phyloP scores from a whole-genome alignment of 2,113 vertebrate species.

The Dicaeum eximium region DNA sequence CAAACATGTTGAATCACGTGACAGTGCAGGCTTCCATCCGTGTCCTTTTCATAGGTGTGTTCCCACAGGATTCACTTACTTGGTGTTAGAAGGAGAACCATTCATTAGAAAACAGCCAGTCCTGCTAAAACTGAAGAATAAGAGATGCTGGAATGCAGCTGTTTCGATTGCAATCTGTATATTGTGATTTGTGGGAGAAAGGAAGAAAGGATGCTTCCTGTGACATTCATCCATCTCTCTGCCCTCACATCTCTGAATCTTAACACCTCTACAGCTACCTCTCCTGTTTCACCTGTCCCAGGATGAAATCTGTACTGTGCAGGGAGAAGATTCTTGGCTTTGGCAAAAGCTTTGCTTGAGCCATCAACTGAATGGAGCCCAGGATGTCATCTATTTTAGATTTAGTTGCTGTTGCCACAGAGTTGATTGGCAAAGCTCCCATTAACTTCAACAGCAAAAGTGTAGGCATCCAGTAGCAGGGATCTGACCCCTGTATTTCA shows the following conservation, averaged over 20 bases:
- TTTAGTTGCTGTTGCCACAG: constrained; percentile 27
- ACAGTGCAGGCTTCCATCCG: not conserved
- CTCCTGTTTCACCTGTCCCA: not conserved
- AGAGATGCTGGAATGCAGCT: not conserved
- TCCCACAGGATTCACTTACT: not conserved
- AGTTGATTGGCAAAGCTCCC: constrained; percentile 56
- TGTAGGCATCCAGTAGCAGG: constrained; percentile 23
- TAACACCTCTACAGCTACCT: not conserved
- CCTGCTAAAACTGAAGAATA: not conserved
- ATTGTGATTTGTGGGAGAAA: not conserved
- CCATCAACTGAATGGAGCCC: not conserved
- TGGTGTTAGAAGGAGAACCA: not conserved
- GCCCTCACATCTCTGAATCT: not conserved
- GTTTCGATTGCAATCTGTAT: not conserved
- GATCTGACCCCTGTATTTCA: constrained; percentile 48
- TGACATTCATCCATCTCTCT: not conserved
- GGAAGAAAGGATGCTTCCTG: not conserved
- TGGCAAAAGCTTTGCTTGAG: not conserved
- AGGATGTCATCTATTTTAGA: constrained; percentile 31
- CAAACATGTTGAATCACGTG: not conserved
- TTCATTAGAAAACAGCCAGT: not conserved
- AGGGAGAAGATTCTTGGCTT: constrained; percentile 2
- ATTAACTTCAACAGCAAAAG: constrained; percentile 29
- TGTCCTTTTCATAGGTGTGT: not conserved
- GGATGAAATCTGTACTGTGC: not conserved